Conservation (phyloP, 2,888 invertebrate genomes). For the Aporophyla lueneburgensis region DNA sequence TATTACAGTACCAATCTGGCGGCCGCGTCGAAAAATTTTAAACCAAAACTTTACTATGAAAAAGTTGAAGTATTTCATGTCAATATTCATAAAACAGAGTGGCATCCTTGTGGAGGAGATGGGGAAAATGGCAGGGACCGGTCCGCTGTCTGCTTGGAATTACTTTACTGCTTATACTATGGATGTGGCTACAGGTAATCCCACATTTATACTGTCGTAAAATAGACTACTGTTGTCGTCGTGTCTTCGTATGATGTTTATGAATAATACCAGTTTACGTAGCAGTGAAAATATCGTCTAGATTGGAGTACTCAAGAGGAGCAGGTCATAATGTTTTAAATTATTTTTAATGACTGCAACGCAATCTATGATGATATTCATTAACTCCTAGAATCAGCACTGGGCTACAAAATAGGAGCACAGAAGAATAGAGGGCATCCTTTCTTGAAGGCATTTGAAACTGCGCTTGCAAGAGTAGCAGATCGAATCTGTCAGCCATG, state of each 20-base stretch:
- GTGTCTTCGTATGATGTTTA: neutral
- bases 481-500: constrained; percentile 64
- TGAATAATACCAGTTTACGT: too few relatives aligned
- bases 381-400: constrained; percentile 41
- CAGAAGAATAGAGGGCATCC: constrained; percentile 54
- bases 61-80: constrained; percentile 67
- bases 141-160: constrained; percentile 51
- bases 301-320: too few relatives aligned
- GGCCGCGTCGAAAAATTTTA: constrained; percentile 73
- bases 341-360: neutral
- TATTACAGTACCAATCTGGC: constrained; percentile 72
- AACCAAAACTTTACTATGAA: constrained; percentile 69
- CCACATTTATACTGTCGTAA: neutral
- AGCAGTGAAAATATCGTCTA: neutral
- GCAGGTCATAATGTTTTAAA: too few relatives aligned
- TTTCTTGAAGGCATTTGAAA: constrained; percentile 62
- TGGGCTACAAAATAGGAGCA: constrained; percentile 54
- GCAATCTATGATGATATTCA: neutral
- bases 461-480: constrained; percentile 34
- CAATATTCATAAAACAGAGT: constrained; percentile 70
- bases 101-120: constrained; percentile 54
- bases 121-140: constrained; percentile 26
- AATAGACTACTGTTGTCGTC: neutral
- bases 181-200: constrained; percentile 65
- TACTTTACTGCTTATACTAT: constrained; percentile 62